These are phyloP conservation scores for Acrobasis consociella DNA, from an alignment of 2,888 invertebrate genomes.

Conservation along the genomic window DNA sequence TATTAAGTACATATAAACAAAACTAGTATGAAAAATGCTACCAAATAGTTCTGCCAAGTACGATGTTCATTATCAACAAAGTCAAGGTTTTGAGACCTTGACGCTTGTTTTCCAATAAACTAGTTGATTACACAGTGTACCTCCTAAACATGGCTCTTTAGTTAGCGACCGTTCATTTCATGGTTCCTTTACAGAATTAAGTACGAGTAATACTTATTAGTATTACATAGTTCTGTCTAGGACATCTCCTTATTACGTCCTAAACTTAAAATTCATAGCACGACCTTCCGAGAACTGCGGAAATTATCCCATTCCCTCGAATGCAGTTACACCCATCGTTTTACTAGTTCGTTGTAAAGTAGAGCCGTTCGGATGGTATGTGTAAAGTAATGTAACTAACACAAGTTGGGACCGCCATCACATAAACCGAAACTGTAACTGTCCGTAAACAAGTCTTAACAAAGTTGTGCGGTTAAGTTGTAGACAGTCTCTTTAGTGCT, in stretches of 20 bases:
- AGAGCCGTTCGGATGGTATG: slow-evolving; percentile 57
- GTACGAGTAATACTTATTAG: no score
- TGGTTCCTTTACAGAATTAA: no score
- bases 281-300: slow-evolving; percentile 3
- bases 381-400: slow-evolving; percentile 47
- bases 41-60: no score
- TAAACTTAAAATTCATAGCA: background rate
- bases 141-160: no score
- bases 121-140: no score
- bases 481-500: slow-evolving; percentile 60
- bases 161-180: no score
- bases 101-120: no score
- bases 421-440: slow-evolving; percentile 69
- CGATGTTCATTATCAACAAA: no score
- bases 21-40: no score
- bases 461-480: slow-evolving; percentile 74
- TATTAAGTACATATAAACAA: no score
- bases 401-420: slow-evolving; percentile 62
- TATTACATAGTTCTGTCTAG: background rate
- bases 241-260: background rate
- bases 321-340: slow-evolving; percentile 4
- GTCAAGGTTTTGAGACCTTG: no score
- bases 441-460: slow-evolving; percentile 74
- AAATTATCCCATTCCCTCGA: slow-evolving; percentile 19
- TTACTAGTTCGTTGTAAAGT: slow-evolving; percentile 39